Conservation (phyloP, 2,888 invertebrate species). For the Acrobeloides nanus region DNA sequence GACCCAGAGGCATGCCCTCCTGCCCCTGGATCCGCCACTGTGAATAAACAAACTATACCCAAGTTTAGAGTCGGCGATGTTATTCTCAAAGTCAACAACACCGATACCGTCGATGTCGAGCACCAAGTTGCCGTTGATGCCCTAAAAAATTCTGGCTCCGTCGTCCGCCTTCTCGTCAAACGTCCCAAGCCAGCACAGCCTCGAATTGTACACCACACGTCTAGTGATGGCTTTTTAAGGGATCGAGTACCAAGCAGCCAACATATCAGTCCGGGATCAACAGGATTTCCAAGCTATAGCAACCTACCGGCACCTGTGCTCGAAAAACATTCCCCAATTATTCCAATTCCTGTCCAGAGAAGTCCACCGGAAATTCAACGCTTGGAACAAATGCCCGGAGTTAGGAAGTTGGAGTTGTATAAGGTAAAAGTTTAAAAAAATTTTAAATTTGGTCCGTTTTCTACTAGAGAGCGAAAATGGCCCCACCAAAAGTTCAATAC, state of each 20-base stretch:
- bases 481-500: no score
- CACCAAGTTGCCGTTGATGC: conserved; percentile 94
- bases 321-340: conserved; percentile 34
- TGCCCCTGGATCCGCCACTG: no score
- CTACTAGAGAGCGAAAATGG: not conserved
- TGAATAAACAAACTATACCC: not conserved
- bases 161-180: conserved; percentile 30
- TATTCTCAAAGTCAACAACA: conserved; percentile 87
- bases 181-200: conserved; percentile 19
- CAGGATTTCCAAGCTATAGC: conserved; percentile 24
- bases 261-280: conserved; percentile 13
- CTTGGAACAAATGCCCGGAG: conserved; percentile 35
- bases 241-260: conserved; percentile 10
- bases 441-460: not conserved
- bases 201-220: conserved; percentile 6
- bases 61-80: conserved; percentile 64
- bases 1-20: no score
- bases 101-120: conserved; percentile 81
- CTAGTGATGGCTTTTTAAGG: conserved; percentile 10
- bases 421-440: conserved; percentile 24
- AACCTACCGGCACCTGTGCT: conserved; percentile 37
- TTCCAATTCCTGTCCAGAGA: conserved; percentile 28
- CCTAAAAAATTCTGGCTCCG: conserved; percentile 78
- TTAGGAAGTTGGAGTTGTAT: conserved; percentile 34
- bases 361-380: conserved; percentile 28